Evolutionary conservation across 1,140 invertebrate genomes (phyloP).

Genomic region (Laodelphax striatellus): DNA sequence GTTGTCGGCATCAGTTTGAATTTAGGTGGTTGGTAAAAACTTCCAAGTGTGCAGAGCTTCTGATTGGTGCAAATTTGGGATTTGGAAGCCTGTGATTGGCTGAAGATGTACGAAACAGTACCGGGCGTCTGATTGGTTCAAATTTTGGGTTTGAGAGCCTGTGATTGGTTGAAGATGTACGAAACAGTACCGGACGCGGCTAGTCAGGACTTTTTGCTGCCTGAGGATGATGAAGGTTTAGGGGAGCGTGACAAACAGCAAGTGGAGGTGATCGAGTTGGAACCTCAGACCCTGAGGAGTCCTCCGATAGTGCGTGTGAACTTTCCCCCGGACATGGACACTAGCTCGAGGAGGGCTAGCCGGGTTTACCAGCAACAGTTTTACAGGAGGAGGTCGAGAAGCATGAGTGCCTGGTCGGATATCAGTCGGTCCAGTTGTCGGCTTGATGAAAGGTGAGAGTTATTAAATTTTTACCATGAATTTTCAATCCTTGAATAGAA

Average conservation of each 20-base stretch:
- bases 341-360: slow-evolving; percentile 42
- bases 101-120: too few species aligned
- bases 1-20: too few species aligned
- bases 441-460: slow-evolving; percentile 62
- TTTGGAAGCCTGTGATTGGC: too few species aligned
- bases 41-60: too few species aligned
- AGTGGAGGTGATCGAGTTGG: slow-evolving; percentile 5
- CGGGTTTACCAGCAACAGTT: slow-evolving; percentile 32
- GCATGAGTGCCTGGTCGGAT: slow-evolving; percentile 76
- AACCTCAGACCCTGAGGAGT: neutral
- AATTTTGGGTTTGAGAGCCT: too few species aligned
- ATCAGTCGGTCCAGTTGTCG: slow-evolving; percentile 66
- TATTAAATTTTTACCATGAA: too few species aligned
- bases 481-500: too few species aligned
- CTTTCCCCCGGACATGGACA: slow-evolving; percentile 48
- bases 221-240: neutral
- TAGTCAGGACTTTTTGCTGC: slow-evolving; percentile 10
- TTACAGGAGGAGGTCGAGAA: slow-evolving; percentile 46
- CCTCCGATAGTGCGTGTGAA: slow-evolving; percentile 46
- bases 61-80: too few species aligned
- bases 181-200: slow-evolving; percentile 10
- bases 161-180: slow-evolving; percentile 10
- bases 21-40: too few species aligned
- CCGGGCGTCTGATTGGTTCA: too few species aligned
- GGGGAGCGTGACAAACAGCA: neutral